Evolutionary conservation across 2,888 invertebrate genomes (phyloP).

Genomic region (Papilio demoleus): DNA sequence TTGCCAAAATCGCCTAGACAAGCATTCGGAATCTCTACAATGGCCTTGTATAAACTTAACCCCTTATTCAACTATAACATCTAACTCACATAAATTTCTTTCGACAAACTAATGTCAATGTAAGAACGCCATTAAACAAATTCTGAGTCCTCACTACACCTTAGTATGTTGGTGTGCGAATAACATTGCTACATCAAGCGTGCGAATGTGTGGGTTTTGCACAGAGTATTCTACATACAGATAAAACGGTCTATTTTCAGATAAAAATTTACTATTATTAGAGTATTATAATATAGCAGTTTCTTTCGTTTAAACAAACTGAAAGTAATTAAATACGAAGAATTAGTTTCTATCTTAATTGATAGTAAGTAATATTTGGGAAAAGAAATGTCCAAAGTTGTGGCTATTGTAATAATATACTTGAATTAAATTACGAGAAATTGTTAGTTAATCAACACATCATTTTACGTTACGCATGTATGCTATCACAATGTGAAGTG

Average conservation of each 20-base stretch:
- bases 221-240: conserved; percentile 45
- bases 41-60: conserved; percentile 74
- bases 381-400: no score
- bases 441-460: no score
- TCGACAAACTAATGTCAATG: conserved; percentile 83
- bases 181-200: conserved; percentile 46
- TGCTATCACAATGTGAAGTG: no score
- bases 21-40: conserved; percentile 51
- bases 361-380: no score
- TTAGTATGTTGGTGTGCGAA: conserved; percentile 47
- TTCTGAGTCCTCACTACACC: conserved; percentile 68
- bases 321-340: no score
- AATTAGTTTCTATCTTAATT: no score
- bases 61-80: conserved; percentile 80
- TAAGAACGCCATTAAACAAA: conserved; percentile 83
- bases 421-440: no score
- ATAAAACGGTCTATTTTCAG: conserved; percentile 22
- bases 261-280: not conserved
- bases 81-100: conserved; percentile 81
- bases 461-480: no score
- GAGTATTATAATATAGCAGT: no score
- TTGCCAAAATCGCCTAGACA: conserved; percentile 47
- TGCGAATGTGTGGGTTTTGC: conserved; percentile 49
- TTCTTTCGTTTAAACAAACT: no score
- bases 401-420: no score